A percentile compares a stretch with the other conserved stretches of the same genome.
Evolutionary conservation across 2,113 vertebrate genomes (phyloP).

Genomic region (Ellobius talpinus): DNA sequence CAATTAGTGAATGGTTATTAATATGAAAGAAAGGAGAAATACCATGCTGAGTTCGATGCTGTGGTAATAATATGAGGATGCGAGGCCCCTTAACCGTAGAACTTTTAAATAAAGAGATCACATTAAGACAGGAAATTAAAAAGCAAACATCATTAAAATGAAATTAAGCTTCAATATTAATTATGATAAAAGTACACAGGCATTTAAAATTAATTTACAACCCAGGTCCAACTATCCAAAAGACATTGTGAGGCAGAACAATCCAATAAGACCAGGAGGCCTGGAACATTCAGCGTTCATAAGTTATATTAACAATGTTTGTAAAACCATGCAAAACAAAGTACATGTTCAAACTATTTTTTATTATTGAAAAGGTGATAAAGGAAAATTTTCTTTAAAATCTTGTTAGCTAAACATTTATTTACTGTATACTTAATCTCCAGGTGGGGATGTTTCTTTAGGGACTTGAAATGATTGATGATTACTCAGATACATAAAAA

Average conservation of each 20-base stretch:
- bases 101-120: slow-evolving; percentile 28
- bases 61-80: neutral
- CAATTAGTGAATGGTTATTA: neutral
- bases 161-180: slow-evolving; percentile 60
- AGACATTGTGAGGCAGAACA: neutral
- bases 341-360: neutral
- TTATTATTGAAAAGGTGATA: slow-evolving; percentile 30
- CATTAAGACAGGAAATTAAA: slow-evolving; percentile 41
- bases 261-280: neutral
- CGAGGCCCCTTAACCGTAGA: neutral
- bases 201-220: slow-evolving; percentile 56
- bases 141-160: slow-evolving; percentile 59
- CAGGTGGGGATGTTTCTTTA: neutral
- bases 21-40: neutral
- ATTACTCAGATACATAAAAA: neutral
- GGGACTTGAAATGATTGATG: neutral
- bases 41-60: neutral
- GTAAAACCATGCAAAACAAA: slow-evolving; percentile 16
- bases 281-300: neutral
- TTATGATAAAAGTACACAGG: neutral
- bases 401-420: neutral
- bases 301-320: neutral
- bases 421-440: neutral
- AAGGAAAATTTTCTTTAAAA: neutral
- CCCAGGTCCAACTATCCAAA: neutral